phyloP scores from a whole-genome alignment of 2,888 invertebrate species.

The Lordiphosa andalusiaca region DNA sequence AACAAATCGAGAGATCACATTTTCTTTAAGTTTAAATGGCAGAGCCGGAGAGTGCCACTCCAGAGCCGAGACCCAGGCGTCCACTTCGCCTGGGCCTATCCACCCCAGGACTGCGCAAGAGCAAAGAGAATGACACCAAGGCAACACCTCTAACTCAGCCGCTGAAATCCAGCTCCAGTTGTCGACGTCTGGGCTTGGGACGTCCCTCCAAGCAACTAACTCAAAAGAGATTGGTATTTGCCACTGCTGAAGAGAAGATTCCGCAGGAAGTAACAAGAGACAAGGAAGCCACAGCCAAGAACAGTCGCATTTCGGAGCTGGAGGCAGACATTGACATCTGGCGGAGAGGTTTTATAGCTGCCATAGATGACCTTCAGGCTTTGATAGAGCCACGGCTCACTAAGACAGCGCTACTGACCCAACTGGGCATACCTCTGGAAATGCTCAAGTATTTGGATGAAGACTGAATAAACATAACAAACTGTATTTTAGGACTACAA shows the following conservation, averaged over 20 bases:
- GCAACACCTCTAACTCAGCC: conserved; percentile 11
- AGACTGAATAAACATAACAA: conserved; percentile 33
- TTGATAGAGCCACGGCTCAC: conserved; percentile 40
- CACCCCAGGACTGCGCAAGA: conserved; percentile 39
- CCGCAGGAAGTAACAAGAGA: neutral
- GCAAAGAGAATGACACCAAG: conserved; percentile 1
- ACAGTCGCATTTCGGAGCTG: conserved; percentile 42
- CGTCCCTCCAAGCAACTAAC: conserved; percentile 46
- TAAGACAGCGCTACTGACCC: conserved; percentile 44
- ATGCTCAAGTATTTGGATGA: conserved; percentile 68
- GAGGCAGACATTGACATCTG: conserved; percentile 60
- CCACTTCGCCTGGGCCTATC: conserved; percentile 23
- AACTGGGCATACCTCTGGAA: conserved; percentile 63
- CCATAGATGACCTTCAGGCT: conserved; percentile 63
- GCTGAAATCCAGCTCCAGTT: conserved; percentile 45
- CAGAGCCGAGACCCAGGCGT: conserved; percentile 30
- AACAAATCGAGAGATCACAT: no score
- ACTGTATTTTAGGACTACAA: conserved; percentile 33
- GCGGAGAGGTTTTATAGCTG: conserved; percentile 62
- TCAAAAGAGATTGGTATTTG: conserved; percentile 65
- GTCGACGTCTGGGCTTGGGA: conserved; percentile 57
- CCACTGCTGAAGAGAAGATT: conserved; percentile 24
- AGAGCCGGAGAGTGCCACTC: conserved; percentile 38
- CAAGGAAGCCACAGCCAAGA: neutral
- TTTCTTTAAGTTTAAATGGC: conserved; percentile 31